Percentiles rank a stretch among this genome's conserved stretches.
phyloP scores from a whole-genome alignment of 2,888 invertebrate species.

The Ceraclea dissimilis region DNA sequence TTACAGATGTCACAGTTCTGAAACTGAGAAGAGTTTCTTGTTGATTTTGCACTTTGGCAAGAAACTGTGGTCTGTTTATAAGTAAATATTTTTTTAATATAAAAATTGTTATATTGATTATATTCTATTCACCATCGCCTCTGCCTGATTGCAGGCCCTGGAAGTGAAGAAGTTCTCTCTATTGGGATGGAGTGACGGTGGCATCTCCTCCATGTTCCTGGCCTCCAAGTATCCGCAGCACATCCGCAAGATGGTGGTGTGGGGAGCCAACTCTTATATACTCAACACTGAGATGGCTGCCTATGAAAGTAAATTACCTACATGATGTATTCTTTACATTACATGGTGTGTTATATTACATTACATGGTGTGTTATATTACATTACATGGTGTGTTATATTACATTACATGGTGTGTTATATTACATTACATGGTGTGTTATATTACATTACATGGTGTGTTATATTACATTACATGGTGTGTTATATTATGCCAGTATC shows the following conservation, averaged over 20 bases:
- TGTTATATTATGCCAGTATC: neutral
- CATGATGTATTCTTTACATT: neutral
- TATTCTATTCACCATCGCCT: no score
- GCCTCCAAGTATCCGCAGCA: slow-evolving; percentile 61
- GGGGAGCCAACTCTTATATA: slow-evolving; percentile 73
- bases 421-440: neutral
- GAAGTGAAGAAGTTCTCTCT: slow-evolving; percentile 63
- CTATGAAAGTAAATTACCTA: slow-evolving; percentile 48
- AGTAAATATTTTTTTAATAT: no score
- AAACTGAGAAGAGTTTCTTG: neutral
- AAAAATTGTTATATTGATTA: no score
- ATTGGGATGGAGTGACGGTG: slow-evolving; percentile 89
- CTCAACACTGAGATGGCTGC: slow-evolving; percentile 57
- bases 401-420: neutral
- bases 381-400: slow-evolving; percentile 55
- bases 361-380: neutral
- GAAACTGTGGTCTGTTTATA: neutral
- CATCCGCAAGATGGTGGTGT: slow-evolving; percentile 65
- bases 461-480: neutral
- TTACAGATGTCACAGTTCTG: neutral
- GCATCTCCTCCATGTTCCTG: slow-evolving; percentile 68
- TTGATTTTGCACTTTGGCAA: neutral
- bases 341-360: neutral
- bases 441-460: slow-evolving; percentile 54
- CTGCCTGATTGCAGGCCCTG: slow-evolving; percentile 40